Percentiles rank a stretch among this genome's conserved stretches.
Conservation (phyloP, 2,888 invertebrate genomes). For the Nomada goodeniana region DNA sequence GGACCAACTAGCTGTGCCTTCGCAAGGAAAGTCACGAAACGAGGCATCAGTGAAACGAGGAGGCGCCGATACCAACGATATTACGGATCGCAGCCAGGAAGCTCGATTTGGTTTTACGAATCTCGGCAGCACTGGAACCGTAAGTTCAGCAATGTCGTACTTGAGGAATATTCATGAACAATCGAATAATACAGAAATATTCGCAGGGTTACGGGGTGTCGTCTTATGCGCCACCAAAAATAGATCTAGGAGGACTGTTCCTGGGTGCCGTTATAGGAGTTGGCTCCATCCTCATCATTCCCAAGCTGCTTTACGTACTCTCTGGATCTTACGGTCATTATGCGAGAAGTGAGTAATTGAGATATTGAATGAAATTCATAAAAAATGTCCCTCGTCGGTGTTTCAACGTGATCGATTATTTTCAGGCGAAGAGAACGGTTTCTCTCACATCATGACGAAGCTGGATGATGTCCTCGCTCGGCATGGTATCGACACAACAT, state of each 20-base stretch:
- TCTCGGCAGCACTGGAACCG: slow-evolving; percentile 80
- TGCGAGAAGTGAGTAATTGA: slow-evolving; percentile 88
- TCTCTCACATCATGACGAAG: slow-evolving; percentile 87
- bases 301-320: slow-evolving; percentile 91
- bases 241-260: slow-evolving; percentile 93
- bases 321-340: slow-evolving; percentile 89
- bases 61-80: slow-evolving; percentile 69
- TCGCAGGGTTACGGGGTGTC: slow-evolving; percentile 85
- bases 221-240: slow-evolving; percentile 90
- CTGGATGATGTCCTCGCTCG: slow-evolving; percentile 86
- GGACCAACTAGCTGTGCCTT: slow-evolving; percentile 79
- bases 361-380: background rate
- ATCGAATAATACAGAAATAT: background rate
- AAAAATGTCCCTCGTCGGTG: background rate
- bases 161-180: background rate
- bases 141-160: slow-evolving; percentile 61
- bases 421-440: slow-evolving; percentile 87
- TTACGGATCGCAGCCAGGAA: slow-evolving; percentile 79
- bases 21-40: slow-evolving; percentile 70
- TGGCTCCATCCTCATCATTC: slow-evolving; percentile 92
- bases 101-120: slow-evolving; percentile 83
- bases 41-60: slow-evolving; percentile 69
- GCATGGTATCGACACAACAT: slow-evolving; percentile 87
- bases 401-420: background rate
- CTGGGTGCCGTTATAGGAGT: slow-evolving; percentile 92